Base-by-base conservation (phyloP, 2,888 invertebrate genomes). In the Morpho helenor region DNA sequence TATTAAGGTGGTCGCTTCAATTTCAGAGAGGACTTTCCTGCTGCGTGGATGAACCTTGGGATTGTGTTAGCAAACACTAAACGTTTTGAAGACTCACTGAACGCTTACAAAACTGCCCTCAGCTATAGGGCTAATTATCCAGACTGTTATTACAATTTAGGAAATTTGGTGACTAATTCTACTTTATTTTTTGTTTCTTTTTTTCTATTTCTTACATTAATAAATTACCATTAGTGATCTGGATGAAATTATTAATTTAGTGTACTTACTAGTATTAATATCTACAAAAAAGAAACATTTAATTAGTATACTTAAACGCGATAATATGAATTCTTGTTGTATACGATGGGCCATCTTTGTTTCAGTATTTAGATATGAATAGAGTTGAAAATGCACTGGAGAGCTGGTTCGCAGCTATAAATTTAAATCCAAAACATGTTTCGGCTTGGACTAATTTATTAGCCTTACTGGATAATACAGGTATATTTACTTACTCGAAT, bases 21-120 rank as follows among this genome's bases (percentile, higher is more conserved):
- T 70, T 68, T 48, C 77, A 96, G 96, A 71, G 91, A 94, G 42
- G 95, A 96, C 77, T 99, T 98, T 87, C 96, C 98, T 2, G 96
- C 98, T 0, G 99, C 98, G 0, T 99, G 98, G 98, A 99, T 99
- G 98, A 99, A 99, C 86, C 91, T 99, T 55, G 99, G 98, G 10
- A 98, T 99, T 68, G 96, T 98, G 41, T 92, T 97, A 65, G 95
- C 97, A 0, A 93, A 94, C 45, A 88, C 94, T 52, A 93, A 94
- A 67, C 93, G 94, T 61, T 93, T 93, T 63, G 79, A 91, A 2
- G 94, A 95, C 73, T 95, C 98, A 0, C 93, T 96, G 73, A 75
- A 79, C 16, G 96, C 97, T 69, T 99, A 98, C 77, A 86, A 92
- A 69, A 95, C 91, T 55, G 98, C 99, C 0, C 84, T 99, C 4